Base-by-base conservation (phyloP, 2,113 vertebrate species). In the Gnathonemus longibarbis region DNA sequence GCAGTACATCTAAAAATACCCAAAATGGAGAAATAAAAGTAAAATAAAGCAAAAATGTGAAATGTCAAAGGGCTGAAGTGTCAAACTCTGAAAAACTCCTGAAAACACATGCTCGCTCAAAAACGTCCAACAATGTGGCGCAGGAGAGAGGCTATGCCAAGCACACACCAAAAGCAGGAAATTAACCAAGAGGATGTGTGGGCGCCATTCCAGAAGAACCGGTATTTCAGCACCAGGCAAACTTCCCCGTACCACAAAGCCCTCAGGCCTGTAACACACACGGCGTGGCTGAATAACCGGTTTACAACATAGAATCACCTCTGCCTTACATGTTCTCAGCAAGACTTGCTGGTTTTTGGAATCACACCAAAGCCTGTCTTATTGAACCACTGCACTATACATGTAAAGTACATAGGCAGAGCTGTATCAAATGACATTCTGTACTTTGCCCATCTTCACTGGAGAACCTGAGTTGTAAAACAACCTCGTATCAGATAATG, bases 21-120 rank as follows among this genome's bases (percentile, higher is more conserved):
- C n/a, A 50, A 50, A 86, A 85, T 85, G n/a, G 45, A 86, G 84
- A 86, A 86, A 49, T n/a, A 86, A 86, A 86, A 48, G 45, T 86
- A 49, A 85, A 45, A 85, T 49, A 45, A 85, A 85, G 46, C 46
- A 85, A 85, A 85, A 48, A 17, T 46, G 83, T 19, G 13, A 48
- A 85, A 85, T 49, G 83, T 24, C 39, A 85, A 49, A 85, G 21
- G 46, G 46, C 8, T 45, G 21, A 21, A 11, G 17, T 11, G 39
- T 48, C 83, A 24, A 42, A 85, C 42, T 11, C 74, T 3, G 0
- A 21, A 49, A 42, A 49, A 84, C 19, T 45, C 35, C 3, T 84
- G 77, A 84, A 48, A 85, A 49, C 24, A 10, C 21, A 11, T 1
- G 7, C 45, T 3, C 46, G 27, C 45, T 45, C 39, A 24, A 45